phyloP scores from a whole-genome alignment of 2,113 vertebrate species.

The Deroptyus accipitrinus region DNA sequence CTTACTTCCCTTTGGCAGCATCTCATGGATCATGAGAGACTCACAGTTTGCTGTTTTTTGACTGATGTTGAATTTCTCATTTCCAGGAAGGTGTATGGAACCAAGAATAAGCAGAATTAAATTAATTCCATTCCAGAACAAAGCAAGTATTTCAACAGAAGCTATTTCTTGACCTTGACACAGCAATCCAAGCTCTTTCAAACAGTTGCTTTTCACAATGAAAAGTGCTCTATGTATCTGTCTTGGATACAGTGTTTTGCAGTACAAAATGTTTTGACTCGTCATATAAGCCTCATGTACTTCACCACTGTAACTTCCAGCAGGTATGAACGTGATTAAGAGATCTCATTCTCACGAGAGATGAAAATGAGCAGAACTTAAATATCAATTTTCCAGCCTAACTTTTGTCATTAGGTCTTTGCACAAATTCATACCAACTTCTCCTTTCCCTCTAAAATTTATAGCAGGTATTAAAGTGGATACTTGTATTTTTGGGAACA shows the following conservation, averaged over 20 bases:
- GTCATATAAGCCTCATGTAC: background rate
- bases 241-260: background rate
- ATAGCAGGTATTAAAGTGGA: background rate
- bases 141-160: background rate
- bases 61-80: background rate
- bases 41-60: background rate
- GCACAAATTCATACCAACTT: background rate
- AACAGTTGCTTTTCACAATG: background rate
- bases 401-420: background rate
- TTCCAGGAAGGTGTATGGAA: background rate
- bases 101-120: background rate
- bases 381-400: background rate
- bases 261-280: background rate
- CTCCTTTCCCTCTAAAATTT: background rate
- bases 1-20: background rate
- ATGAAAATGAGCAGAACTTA: background rate
- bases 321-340: background rate
- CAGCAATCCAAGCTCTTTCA: background rate
- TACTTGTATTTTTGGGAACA: background rate
- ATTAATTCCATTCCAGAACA: background rate
- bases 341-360: background rate
- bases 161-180: background rate
- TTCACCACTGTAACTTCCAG: background rate
- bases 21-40: background rate
- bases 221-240: background rate